These are phyloP conservation scores for Drosophila setosimentum DNA, from an alignment of 2,888 invertebrate genomes.

Conservation along the genomic window DNA sequence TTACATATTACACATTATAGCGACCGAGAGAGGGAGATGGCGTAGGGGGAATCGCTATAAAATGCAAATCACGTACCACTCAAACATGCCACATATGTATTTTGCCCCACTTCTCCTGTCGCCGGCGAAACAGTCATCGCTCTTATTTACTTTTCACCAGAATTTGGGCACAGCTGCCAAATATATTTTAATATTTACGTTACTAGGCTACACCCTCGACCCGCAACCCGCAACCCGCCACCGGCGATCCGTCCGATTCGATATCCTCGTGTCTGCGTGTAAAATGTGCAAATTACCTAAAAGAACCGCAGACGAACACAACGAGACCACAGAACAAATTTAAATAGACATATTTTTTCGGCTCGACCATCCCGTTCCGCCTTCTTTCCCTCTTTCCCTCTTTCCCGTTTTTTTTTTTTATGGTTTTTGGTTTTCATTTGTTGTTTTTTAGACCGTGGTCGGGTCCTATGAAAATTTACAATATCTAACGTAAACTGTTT, in stretches of 20 bases:
- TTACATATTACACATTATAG: constrained; percentile 74
- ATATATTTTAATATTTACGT: constrained; percentile 81
- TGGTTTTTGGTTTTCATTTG: constrained; percentile 62
- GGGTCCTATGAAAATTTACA: constrained; percentile 60
- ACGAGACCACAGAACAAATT: constrained; percentile 81
- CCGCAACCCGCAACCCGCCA: not conserved
- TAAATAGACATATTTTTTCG: constrained; percentile 81
- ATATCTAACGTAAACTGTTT: constrained; percentile 76
- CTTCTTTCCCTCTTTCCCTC: too few relatives aligned
- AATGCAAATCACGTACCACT: constrained; percentile 74
- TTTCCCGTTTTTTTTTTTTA: too few relatives aligned
- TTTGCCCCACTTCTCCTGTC: not conserved
- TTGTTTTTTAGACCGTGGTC: constrained; percentile 56
- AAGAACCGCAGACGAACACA: constrained; percentile 82
- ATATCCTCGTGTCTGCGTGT: constrained; percentile 68
- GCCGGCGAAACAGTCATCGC: constrained; percentile 51
- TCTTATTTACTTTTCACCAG: constrained; percentile 76
- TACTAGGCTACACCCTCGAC: constrained; percentile 30
- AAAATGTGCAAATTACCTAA: constrained; percentile 82
- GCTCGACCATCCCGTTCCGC: constrained; percentile 37
- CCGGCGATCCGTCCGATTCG: constrained; percentile 33
- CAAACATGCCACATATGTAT: constrained; percentile 63
- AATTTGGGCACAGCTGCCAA: constrained; percentile 78
- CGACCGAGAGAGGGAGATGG: not conserved
- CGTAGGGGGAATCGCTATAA: constrained; percentile 56